Conservation (phyloP, 2,113 vertebrate genomes). For the Dicentrarchus labrax region DNA sequence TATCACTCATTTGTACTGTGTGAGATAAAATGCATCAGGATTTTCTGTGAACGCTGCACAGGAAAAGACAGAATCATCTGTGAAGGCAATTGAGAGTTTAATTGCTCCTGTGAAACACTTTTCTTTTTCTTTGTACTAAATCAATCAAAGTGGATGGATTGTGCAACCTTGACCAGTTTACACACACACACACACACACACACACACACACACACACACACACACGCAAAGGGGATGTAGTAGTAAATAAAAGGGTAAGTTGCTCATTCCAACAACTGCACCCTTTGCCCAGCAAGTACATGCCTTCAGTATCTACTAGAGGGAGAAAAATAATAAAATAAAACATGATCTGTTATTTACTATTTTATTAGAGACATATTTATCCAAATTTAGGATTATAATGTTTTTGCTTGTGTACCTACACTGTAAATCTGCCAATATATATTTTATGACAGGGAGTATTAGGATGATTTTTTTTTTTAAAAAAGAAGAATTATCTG, state of each 20-base stretch:
- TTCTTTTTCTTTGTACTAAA: constrained; percentile 7
- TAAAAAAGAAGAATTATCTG: neutral
- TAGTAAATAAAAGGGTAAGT: neutral
- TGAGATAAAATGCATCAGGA: constrained; percentile 13
- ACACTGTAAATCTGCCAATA: neutral
- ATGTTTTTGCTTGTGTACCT: neutral
- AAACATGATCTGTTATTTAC: neutral
- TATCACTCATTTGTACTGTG: constrained; percentile 5
- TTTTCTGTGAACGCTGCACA: neutral
- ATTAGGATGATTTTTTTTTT: no score
- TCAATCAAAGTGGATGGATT: neutral
- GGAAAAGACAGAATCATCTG: neutral
- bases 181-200: neutral
- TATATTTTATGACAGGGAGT: neutral
- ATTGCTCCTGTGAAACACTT: neutral
- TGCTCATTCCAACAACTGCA: neutral
- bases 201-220: no score
- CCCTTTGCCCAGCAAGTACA: neutral
- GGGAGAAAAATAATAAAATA: neutral
- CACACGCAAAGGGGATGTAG: neutral
- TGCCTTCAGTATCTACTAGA: neutral
- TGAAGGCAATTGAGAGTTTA: constrained; percentile 15
- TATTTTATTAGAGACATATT: neutral
- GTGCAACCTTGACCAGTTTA: constrained; percentile 33
- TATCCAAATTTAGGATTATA: neutral